These are phyloP conservation scores for Carcharodon carcharias DNA, from an alignment of 2,797 vertebrate species.

Conservation along the genomic window DNA sequence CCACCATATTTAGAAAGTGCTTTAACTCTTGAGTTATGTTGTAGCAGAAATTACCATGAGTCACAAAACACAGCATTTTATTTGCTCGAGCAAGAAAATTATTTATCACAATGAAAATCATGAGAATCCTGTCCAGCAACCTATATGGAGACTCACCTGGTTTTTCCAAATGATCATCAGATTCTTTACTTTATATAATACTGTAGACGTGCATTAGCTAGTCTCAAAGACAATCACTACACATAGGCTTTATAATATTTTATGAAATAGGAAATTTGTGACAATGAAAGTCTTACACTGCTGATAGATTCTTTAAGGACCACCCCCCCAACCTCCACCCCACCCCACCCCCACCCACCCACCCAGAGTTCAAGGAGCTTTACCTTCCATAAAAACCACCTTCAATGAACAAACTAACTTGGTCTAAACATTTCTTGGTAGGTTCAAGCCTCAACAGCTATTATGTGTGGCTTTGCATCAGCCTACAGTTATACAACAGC, in stretches of 20 bases:
- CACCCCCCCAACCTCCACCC: too few relatives aligned
- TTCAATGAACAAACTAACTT: neutral
- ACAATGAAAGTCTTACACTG: too few relatives aligned
- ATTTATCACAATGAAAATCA: neutral
- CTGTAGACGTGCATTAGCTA: neutral
- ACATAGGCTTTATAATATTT: neutral
- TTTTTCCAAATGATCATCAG: neutral
- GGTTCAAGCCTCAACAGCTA: neutral
- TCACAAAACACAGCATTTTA: neutral
- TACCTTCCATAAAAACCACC: neutral
- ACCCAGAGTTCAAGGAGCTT: neutral
- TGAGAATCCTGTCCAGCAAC: neutral
- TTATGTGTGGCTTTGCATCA: neutral
- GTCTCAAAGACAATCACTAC: neutral
- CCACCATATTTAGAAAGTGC: neutral
- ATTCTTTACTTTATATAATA: neutral
- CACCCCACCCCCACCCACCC: too few relatives aligned
- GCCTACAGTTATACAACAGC: neutral
- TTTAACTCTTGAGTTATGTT: too few relatives aligned
- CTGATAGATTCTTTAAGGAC: neutral
- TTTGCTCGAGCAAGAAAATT: neutral
- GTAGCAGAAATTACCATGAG: neutral
- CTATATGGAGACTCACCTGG: neutral
- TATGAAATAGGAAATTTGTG: neutral
- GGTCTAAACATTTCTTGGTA: neutral